phyloP scores from a whole-genome alignment of 2,797 vertebrate genomes.

The Psittacula echo region DNA sequence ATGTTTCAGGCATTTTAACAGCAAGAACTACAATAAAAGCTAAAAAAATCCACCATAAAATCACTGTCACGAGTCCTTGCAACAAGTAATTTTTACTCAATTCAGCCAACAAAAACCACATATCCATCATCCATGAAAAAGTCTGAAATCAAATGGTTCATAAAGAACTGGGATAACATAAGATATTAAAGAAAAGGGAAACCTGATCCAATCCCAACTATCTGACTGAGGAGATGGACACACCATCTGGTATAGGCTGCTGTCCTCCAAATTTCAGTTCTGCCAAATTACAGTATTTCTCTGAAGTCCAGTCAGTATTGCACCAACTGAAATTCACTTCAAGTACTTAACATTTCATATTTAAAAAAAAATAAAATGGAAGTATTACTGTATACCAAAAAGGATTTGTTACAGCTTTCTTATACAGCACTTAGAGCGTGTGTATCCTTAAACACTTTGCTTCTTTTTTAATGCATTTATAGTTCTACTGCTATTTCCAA shows the following conservation, averaged over 20 bases:
- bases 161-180: not conserved
- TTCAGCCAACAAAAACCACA: not conserved
- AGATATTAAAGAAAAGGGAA: not conserved
- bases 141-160: not conserved
- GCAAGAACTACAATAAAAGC: not conserved
- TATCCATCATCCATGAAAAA: not conserved
- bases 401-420: not conserved
- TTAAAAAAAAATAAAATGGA: not conserved
- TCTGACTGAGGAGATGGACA: not conserved
- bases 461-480: not conserved
- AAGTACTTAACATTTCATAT: not conserved
- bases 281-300: not conserved
- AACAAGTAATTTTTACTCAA: not conserved
- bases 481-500: not conserved
- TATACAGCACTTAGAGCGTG: not conserved
- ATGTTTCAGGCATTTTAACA: not conserved
- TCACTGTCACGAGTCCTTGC: not conserved
- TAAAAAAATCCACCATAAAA: not conserved
- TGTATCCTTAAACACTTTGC: not conserved
- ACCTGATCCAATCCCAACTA: not conserved
- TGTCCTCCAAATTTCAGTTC: not conserved
- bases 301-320: not conserved
- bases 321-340: not conserved
- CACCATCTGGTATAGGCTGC: not conserved
- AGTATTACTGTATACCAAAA: not conserved